These are phyloP conservation scores for Melinaea marsaeus DNA, from an alignment of 2,888 invertebrate genomes.

Conservation along the genomic window DNA sequence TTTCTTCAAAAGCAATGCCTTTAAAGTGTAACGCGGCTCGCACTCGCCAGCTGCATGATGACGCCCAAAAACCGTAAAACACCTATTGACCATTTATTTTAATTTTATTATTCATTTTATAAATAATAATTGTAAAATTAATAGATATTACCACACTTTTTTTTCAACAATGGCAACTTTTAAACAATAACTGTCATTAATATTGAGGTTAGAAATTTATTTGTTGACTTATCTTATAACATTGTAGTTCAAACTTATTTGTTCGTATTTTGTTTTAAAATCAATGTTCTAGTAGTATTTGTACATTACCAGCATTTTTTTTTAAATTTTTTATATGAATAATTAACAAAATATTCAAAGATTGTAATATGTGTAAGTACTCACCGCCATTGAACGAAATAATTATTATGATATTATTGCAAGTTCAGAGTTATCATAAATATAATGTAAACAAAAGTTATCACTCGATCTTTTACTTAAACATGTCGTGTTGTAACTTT, in stretches of 20 bases:
- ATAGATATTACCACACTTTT: conserved; percentile 3
- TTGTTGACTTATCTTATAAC: too few relatives aligned
- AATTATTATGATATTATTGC: background rate
- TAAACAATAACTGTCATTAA: too few relatives aligned
- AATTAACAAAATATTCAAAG: background rate
- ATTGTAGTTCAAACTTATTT: too few relatives aligned
- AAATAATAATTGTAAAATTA: background rate
- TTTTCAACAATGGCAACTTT: background rate
- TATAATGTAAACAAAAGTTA: too few relatives aligned
- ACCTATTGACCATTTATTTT: conserved; percentile 37
- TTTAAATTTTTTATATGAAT: background rate
- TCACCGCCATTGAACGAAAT: background rate
- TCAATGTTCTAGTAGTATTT: too few relatives aligned
- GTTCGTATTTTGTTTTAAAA: too few relatives aligned
- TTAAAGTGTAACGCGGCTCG: conserved; percentile 62
- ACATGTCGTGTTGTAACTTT: too few relatives aligned
- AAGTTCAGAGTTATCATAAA: too few relatives aligned
- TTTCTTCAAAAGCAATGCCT: conserved; percentile 55
- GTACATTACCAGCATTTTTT: too few relatives aligned
- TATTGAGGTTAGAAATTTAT: background rate
- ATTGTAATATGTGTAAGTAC: background rate
- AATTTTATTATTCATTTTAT: background rate
- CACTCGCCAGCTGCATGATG: conserved; percentile 80
- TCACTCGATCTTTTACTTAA: too few relatives aligned
- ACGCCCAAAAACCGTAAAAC: conserved; percentile 76